Conservation (phyloP, 2,797 vertebrate genomes). For the Crocidura indochinensis region DNA sequence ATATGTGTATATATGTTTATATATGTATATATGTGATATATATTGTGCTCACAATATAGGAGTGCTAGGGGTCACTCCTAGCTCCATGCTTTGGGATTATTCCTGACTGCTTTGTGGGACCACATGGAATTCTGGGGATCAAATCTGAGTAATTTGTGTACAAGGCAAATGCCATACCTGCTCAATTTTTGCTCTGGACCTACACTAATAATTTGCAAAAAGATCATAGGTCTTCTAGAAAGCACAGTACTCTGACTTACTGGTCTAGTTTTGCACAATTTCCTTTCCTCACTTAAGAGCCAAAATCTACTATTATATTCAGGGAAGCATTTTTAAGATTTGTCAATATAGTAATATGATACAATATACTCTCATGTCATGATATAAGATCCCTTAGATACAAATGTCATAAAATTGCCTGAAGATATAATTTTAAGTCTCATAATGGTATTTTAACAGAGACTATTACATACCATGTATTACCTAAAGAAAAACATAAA, state of each 20-base stretch:
- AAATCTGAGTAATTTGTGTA: no score
- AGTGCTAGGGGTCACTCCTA: conserved; percentile 4
- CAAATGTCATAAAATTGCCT: not conserved
- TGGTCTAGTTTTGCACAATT: not conserved
- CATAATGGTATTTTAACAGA: conserved; percentile 29
- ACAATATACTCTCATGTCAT: conserved; percentile 8
- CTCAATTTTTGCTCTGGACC: conserved; percentile 11
- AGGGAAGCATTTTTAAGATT: conserved; percentile 49
- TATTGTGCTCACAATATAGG: not conserved
- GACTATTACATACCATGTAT: conserved; percentile 43
- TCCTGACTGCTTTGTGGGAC: no score
- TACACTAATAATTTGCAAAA: conserved; percentile 56
- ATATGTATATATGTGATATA: no score
- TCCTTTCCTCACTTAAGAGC: conserved; percentile 43
- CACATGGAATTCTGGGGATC: no score
- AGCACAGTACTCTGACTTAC: conserved; percentile 10
- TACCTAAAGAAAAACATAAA: conserved; percentile 56
- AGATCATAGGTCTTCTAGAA: conserved; percentile 10
- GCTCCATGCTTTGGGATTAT: not conserved
- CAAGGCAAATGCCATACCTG: no score
- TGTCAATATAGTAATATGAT: conserved; percentile 1
- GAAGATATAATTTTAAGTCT: conserved; percentile 34
- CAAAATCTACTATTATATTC: conserved; percentile 50
- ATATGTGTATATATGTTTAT: no score
- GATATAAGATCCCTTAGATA: conserved; percentile 22